Percentiles rank a stretch among this genome's conserved stretches.
These are phyloP conservation scores for Aphaenogaster rudis DNA, from an alignment of 1,140 invertebrate species.

Conservation along the genomic window DNA sequence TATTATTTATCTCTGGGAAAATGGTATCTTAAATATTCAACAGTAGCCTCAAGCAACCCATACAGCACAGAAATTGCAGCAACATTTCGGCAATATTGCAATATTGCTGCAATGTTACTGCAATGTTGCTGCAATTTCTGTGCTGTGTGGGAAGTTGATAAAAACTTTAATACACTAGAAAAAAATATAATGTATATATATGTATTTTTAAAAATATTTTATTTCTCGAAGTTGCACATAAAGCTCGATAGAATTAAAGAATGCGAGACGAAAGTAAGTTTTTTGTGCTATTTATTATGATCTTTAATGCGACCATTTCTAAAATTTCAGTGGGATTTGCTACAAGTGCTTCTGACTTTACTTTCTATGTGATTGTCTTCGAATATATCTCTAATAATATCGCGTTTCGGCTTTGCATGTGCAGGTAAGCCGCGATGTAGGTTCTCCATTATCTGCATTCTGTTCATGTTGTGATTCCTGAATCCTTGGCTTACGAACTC, in stretches of 20 bases:
- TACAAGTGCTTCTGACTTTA: slow-evolving; percentile 58
- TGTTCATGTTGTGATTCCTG: slow-evolving; percentile 69
- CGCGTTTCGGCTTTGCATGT: slow-evolving; percentile 79
- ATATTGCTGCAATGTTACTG: too few relatives aligned
- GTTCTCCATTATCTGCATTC: slow-evolving; percentile 84
- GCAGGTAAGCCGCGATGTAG: slow-evolving; percentile 82
- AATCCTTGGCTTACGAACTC: slow-evolving; percentile 85
- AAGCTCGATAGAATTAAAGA: slow-evolving; percentile 7
- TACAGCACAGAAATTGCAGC: too few relatives aligned
- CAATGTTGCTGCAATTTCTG: too few relatives aligned
- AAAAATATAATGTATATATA: slow-evolving; percentile 21
- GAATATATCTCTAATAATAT: slow-evolving; percentile 84
- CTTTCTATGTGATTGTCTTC: slow-evolving; percentile 66
- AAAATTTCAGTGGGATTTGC: slow-evolving; percentile 64
- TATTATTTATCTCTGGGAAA: slow-evolving; percentile 19
- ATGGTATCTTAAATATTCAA: slow-evolving; percentile 19
- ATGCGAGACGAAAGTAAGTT: slow-evolving; percentile 1
- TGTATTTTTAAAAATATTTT: slow-evolving; percentile 10
- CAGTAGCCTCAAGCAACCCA: background rate
- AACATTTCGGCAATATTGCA: too few relatives aligned
- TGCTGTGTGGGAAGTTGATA: background rate
- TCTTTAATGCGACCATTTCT: background rate
- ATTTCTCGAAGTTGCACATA: background rate
- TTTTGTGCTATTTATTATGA: slow-evolving; percentile 38
- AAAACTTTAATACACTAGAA: slow-evolving; percentile 11